Base-by-base conservation (phyloP, 2,888 invertebrate species). In the Uloborus plumipes region DNA sequence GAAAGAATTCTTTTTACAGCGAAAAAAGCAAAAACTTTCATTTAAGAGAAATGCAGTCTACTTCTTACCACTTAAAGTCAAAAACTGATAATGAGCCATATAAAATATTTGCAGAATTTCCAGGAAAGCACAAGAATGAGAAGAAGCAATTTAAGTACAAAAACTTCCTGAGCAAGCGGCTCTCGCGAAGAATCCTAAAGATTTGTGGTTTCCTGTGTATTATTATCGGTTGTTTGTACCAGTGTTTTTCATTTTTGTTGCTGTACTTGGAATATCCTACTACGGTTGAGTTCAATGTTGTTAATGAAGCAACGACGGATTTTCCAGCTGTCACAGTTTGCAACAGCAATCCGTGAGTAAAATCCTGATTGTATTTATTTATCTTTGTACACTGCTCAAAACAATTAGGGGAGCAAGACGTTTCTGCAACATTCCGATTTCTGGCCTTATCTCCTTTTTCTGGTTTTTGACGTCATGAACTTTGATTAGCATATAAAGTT, bases 251-350 rank as follows among this genome's bases (percentile, higher is more conserved):
- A 16, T 83, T 83, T 20, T 3, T 83, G 20, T 31, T 31, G 14
- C 9, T 69, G 11, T 83, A 77, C 31, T 53, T 77, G 1, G 9
- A 31, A 4, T 83, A 73, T 47, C 83, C 83, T 15, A 77, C 83
- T 1, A 83, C 73, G 2, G 62, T 83, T 11, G 83, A 83, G 15
- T 51, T 83, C 11, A 83, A 78, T 26, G 73, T 83, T 18, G 62
- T 61, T 13, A 77, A 83, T 51, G 69, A 73, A 15, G 62, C 58
- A 0, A 47, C 18, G 1, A 47, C 78, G 20, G 73, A 77, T 26
- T 83, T 83, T 58, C 83, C 83, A n/a, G 83, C 83, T 0, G 61
- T 83, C 15, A 83, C 83, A 18, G 64, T 83, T 11, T 83, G 83
- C 14, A 83, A 83, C 50, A 77, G 73, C 22, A 83, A 83, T 62